Evolutionary conservation across 1,140 invertebrate genomes (phyloP), one percentile per base, ranked within the genome.

Genomic region (Scaptomyza graminum): DNA sequence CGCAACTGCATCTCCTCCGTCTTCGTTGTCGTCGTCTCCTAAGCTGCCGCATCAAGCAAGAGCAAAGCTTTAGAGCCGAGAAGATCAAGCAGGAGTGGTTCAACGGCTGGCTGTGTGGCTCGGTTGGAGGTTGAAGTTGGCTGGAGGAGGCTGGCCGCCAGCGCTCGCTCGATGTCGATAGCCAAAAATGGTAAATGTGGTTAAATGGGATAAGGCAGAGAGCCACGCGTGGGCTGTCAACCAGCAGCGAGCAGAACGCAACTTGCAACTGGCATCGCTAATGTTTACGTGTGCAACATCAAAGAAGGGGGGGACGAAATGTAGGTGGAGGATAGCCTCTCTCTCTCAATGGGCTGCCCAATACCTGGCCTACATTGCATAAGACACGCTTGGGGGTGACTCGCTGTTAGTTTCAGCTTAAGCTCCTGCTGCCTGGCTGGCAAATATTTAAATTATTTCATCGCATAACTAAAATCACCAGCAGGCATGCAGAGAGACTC

Each of bases 361-460:
- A 56, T 46, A 11, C 9, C 15, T 15, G 47, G 52, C 59, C 46
- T 44, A 49, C 65, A 68, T 87, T 87, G 79, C 83, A 87, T 87
- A 87, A 87, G 68, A 66, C 76, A 50, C 75, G 80, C 75, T 83
- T 78, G 78, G 83, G 82, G 83, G 78, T 82, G 83, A 41, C 66
- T 71, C 69, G 61, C 69, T 63, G 61, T 41, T 51, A 44, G 69
- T 79, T 65, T 59, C 79, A 59, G 79, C 79, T 76, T 47, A 5
- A 25, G 12, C 54, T 66, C 39, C 43, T 46, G 67, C 50, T 63
- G 66, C 31, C 31, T 34, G 77, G 37, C 37, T 41, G 37, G 37
- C 46, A 87, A 88, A 88, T 88, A 88, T 88, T 88, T 88, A 88
- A 88, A 88, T 88, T 88, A 88, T 88, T 88, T 88, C 83, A 88